A percentile compares a stretch with the other conserved stretches of the same genome.
phyloP scores from a whole-genome alignment of 2,113 vertebrate genomes.

The Indri indri region DNA sequence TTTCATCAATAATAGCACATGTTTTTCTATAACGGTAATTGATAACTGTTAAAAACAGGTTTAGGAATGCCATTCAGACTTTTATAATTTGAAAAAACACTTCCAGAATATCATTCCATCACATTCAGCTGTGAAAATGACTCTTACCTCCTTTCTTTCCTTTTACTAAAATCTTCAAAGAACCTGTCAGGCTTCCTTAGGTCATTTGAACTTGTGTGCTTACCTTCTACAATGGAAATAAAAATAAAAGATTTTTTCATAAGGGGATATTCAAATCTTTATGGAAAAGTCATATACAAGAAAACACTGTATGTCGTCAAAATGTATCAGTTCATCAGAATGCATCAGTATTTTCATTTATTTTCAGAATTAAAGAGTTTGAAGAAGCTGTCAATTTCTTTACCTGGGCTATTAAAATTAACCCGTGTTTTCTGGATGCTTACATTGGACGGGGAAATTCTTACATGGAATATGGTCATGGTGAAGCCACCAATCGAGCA shows the following conservation, averaged over 20 bases:
- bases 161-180: not conserved
- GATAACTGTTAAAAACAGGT: not conserved
- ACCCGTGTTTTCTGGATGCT: conserved; percentile 82
- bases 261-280: not conserved
- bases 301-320: not conserved
- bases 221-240: not conserved
- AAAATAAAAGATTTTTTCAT: not conserved
- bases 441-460: conserved; percentile 85
- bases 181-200: not conserved
- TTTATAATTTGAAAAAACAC: not conserved
- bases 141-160: not conserved
- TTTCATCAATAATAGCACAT: not conserved
- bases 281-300: not conserved
- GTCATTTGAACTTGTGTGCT: not conserved
- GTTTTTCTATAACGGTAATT: not conserved
- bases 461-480: conserved; percentile 82
- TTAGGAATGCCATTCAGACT: not conserved
- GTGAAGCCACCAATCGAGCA: conserved; percentile 75
- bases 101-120: not conserved
- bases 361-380: conserved; percentile 84
- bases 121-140: not conserved
- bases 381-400: conserved; percentile 84
- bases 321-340: not conserved
- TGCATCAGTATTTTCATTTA: conserved; percentile 29
- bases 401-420: conserved; percentile 80